Percentiles rank a stretch among this genome's conserved stretches.
These are phyloP conservation scores for Euclidia mi DNA, from an alignment of 2,888 invertebrate species.

Conservation along the genomic window DNA sequence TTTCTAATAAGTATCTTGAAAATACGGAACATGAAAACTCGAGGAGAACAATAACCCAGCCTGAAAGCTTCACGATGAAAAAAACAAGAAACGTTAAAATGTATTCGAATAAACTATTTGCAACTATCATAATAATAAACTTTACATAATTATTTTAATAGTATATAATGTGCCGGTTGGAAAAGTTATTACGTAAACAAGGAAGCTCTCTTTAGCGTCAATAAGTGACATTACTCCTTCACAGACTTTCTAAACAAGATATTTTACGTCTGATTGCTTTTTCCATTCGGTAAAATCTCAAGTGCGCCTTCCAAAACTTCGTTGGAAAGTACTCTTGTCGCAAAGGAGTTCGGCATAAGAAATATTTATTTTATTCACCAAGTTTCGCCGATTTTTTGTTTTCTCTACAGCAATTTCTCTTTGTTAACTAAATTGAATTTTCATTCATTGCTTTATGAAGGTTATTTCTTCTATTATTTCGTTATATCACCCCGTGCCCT, in stretches of 20 bases:
- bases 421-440: conserved; percentile 82
- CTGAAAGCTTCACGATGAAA: too few relatives aligned
- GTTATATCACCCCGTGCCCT: conserved; percentile 52
- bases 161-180: too few relatives aligned
- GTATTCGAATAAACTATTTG: too few relatives aligned
- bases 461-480: conserved; percentile 70
- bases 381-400: conserved; percentile 37
- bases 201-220: neutral
- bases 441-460: conserved; percentile 77
- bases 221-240: conserved; percentile 4
- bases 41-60: too few relatives aligned
- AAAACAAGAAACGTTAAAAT: too few relatives aligned
- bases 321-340: conserved; percentile 15
- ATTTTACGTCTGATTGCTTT: conserved; percentile 21
- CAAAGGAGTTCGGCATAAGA: conserved; percentile 41
- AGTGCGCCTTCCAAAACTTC: conserved; percentile 39
- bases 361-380: conserved; percentile 67
- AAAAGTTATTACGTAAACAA: conserved; percentile 2
- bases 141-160: too few relatives aligned
- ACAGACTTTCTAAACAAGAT: conserved; percentile 10
- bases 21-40: too few relatives aligned
- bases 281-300: conserved; percentile 28
- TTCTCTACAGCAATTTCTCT: conserved; percentile 71
- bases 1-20: too few relatives aligned
- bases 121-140: too few relatives aligned